Evolutionary conservation across 64 coral and sea anemone genomes (phyloP).

Genomic region (Porites australiensis): DNA sequence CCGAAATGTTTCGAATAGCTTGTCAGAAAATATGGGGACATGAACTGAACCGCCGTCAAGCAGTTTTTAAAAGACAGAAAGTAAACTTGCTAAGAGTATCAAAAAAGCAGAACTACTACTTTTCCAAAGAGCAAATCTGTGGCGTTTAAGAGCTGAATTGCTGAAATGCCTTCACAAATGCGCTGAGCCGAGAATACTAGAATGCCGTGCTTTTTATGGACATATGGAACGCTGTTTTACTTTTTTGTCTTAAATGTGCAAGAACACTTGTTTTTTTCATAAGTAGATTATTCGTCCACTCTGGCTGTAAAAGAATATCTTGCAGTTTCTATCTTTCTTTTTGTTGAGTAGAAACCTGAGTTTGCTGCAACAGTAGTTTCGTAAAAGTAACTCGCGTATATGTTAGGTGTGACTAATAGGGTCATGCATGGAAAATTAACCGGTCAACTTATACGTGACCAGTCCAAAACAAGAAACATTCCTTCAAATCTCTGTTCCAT

Average conservation of each 20-base stretch:
- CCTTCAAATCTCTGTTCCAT: background rate
- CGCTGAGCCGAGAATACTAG: too few species aligned
- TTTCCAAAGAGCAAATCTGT: background rate
- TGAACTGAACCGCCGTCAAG: too few species aligned
- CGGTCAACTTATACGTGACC: background rate
- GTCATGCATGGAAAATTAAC: background rate
- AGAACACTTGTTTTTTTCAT: too few species aligned
- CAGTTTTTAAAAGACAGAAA: background rate
- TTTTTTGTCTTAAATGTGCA: too few species aligned
- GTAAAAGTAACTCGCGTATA: too few species aligned
- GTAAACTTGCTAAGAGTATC: too few species aligned
- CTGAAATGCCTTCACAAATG: conserved; percentile 9
- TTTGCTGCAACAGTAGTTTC: background rate
- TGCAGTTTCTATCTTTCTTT: background rate
- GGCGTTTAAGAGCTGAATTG: background rate
- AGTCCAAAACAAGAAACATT: background rate
- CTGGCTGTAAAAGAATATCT: background rate
- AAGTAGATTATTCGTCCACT: background rate
- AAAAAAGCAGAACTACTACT: background rate
- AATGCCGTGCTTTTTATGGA: background rate
- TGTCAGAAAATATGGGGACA: too few species aligned
- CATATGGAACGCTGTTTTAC: background rate
- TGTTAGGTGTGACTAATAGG: background rate
- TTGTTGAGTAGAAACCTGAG: background rate
- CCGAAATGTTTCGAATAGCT: too few species aligned